Conservation (phyloP, 2,888 invertebrate species). For the Scotopteryx bipunctaria region DNA sequence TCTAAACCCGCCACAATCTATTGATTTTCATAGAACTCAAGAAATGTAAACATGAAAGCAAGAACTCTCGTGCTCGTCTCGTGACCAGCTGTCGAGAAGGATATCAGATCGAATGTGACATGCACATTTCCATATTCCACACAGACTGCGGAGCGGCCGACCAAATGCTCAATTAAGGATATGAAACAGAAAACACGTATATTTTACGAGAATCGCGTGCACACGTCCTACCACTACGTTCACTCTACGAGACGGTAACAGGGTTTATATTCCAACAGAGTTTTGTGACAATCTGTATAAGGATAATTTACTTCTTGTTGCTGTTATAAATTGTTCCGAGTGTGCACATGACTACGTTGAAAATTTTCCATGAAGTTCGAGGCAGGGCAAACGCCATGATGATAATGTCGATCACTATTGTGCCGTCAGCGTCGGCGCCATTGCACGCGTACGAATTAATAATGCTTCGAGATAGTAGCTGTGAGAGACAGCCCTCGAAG, state of each 20-base stretch:
- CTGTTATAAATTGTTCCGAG: background rate
- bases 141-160: background rate
- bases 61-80: no score
- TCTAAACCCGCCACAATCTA: background rate
- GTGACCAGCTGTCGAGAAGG: background rate
- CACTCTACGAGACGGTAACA: slow-evolving; percentile 14
- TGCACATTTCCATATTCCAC: slow-evolving; percentile 1
- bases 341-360: no score
- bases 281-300: slow-evolving; percentile 37
- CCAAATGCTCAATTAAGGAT: slow-evolving; percentile 17
- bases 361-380: no score
- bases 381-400: background rate
- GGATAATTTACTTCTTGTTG: slow-evolving; percentile 15
- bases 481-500: background rate
- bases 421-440: slow-evolving; percentile 2
- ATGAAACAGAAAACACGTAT: slow-evolving; percentile 16
- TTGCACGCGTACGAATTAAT: slow-evolving; percentile 4
- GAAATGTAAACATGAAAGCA: no score
- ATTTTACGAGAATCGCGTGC: slow-evolving; percentile 10
- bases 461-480: background rate
- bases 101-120: background rate
- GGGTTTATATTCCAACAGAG: slow-evolving; percentile 9
- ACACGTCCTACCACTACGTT: slow-evolving; percentile 10
- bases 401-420: slow-evolving; percentile 1
- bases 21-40: background rate